A percentile compares a stretch with the other conserved stretches of the same genome.
These are phyloP conservation scores for Acanthosepion esculentum DNA, from an alignment of 2,888 invertebrate species.

Conservation along the genomic window DNA sequence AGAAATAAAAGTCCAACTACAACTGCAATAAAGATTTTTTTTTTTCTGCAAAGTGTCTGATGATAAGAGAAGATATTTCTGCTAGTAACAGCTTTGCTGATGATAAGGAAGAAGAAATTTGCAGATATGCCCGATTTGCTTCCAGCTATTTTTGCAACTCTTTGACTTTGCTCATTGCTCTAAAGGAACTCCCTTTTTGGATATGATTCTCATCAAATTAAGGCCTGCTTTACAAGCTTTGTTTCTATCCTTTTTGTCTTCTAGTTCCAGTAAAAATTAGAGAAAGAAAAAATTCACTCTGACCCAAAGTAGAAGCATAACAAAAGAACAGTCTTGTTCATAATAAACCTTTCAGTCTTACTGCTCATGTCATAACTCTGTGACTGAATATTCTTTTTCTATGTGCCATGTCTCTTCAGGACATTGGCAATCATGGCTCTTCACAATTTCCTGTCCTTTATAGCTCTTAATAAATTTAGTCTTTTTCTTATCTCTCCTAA, in stretches of 20 bases:
- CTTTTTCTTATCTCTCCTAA: too few species aligned
- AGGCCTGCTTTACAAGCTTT: background rate
- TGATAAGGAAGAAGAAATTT: background rate
- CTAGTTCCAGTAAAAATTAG: background rate
- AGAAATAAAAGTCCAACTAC: background rate
- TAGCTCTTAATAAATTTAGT: too few species aligned
- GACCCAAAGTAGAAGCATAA: too few species aligned
- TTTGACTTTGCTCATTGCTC: constrained; percentile 11
- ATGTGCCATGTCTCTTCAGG: too few species aligned
- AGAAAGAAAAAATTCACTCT: background rate
- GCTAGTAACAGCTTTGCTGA: background rate
- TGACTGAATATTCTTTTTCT: too few species aligned
- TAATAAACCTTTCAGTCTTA: background rate
- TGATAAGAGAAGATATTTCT: background rate
- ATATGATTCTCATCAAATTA: background rate
- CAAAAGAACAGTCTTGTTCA: background rate
- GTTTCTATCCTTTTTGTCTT: background rate
- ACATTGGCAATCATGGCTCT: too few species aligned
- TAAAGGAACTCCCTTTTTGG: too few species aligned
- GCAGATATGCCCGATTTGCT: background rate
- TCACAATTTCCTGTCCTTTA: too few species aligned
- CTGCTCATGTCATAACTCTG: too few species aligned
- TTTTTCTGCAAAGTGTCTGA: background rate
- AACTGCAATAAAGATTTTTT: background rate
- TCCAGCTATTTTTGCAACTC: background rate